These are phyloP conservation scores for Habrosyne pyritoides DNA, from an alignment of 2,888 invertebrate species.

Conservation along the genomic window DNA sequence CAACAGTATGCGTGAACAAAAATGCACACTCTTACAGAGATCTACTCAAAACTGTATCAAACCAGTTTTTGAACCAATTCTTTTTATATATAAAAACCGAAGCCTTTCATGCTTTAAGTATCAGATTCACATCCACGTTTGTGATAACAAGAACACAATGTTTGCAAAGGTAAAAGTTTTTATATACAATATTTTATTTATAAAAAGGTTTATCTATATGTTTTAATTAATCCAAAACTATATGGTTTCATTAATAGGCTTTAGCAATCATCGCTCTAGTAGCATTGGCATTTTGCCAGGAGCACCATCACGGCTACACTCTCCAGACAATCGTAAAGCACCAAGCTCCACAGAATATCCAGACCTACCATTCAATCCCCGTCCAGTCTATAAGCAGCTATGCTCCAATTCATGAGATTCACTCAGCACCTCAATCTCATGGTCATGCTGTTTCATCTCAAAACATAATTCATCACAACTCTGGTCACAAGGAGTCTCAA, in stretches of 20 bases:
- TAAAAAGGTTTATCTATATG: slow-evolving; percentile 1
- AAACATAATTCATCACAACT: slow-evolving; percentile 42
- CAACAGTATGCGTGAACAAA: slow-evolving; percentile 33
- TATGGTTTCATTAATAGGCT: slow-evolving; percentile 35
- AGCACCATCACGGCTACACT: slow-evolving; percentile 43
- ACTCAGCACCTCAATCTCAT: slow-evolving; percentile 29
- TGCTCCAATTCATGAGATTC: slow-evolving; percentile 14
- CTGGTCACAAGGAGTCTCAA: slow-evolving; percentile 12
- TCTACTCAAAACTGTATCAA: slow-evolving; percentile 36
- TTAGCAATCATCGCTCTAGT: slow-evolving; percentile 32
- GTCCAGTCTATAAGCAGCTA: slow-evolving; percentile 16
- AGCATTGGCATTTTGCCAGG: slow-evolving; percentile 44
- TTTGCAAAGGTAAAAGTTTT: slow-evolving; percentile 40
- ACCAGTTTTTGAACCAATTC: slow-evolving; percentile 47
- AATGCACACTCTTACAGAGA: slow-evolving; percentile 35
- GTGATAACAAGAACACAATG: slow-evolving; percentile 48
- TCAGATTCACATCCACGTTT: slow-evolving; percentile 47
- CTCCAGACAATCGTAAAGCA: slow-evolving; percentile 51
- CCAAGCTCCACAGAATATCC: slow-evolving; percentile 45
- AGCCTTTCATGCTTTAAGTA: slow-evolving; percentile 32
- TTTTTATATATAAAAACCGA: slow-evolving; percentile 58
- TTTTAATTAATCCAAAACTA: background rate
- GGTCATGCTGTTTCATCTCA: slow-evolving; percentile 52
- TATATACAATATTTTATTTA: background rate
- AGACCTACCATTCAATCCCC: slow-evolving; percentile 20